These are phyloP conservation scores for Bombus soroeensis DNA, from an alignment of 1,140 invertebrate species.

Conservation along the genomic window DNA sequence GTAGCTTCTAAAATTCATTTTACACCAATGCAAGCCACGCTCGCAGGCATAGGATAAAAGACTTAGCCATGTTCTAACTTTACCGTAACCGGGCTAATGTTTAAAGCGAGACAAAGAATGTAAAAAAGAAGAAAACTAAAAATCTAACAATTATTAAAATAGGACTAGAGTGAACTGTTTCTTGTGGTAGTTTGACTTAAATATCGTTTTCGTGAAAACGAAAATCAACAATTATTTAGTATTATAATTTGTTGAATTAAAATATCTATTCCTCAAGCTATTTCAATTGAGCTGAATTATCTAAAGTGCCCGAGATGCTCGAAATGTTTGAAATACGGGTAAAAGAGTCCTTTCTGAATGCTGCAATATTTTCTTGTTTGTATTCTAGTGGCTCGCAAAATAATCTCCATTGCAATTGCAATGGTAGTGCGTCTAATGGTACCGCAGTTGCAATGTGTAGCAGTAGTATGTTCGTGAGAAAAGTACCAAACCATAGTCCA, in stretches of 20 bases:
- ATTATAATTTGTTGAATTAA: neutral
- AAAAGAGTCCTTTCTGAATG: no score
- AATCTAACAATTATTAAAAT: neutral
- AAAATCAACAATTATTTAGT: neutral
- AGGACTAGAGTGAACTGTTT: neutral
- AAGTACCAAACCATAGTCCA: conserved; percentile 86
- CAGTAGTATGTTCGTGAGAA: conserved; percentile 84
- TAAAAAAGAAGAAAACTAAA: neutral
- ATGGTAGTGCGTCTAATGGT: conserved; percentile 83
- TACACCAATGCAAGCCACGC: neutral
- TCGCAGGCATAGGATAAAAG: neutral
- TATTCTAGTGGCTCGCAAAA: conserved; percentile 86
- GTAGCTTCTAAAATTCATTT: neutral
- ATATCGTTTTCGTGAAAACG: neutral
- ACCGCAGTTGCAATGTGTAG: conserved; percentile 80
- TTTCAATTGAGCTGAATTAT: neutral
- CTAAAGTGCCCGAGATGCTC: neutral
- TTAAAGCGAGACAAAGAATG: neutral
- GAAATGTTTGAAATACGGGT: neutral
- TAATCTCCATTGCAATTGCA: conserved; percentile 85
- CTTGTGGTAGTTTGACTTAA: neutral
- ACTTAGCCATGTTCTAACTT: neutral
- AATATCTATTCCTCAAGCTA: neutral
- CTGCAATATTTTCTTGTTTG: neutral
- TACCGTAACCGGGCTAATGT: neutral